Evolutionary conservation across 2,797 vertebrate genomes (phyloP).

Genomic region (Falco berigora): DNA sequence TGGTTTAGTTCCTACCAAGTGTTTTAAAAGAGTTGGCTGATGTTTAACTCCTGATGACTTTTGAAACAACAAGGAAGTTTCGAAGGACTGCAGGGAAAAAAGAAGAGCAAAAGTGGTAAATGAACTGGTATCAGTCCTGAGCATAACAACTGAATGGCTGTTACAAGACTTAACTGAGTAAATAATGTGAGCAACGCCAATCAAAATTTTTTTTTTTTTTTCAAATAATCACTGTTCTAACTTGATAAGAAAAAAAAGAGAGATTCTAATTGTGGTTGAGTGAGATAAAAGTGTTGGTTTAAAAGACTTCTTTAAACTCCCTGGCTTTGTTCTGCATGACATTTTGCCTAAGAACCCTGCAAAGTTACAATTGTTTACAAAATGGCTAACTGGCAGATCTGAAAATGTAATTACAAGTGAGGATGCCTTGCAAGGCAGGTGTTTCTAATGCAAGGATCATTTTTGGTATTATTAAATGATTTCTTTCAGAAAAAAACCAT

Average conservation of each 20-base stretch:
- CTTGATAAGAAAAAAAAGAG: neutral
- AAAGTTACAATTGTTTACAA: neutral
- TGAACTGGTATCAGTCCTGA: neutral
- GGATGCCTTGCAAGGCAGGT: neutral
- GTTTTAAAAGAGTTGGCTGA: neutral
- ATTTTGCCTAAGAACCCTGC: neutral
- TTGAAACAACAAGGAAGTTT: neutral
- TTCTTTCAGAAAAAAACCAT: neutral
- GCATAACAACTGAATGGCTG: neutral
- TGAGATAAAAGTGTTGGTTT: neutral
- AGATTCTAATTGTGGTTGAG: neutral
- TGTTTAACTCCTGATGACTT: conserved; percentile 5
- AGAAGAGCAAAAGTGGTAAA: neutral
- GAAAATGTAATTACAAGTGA: neutral
- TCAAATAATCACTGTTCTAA: neutral
- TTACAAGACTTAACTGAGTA: neutral
- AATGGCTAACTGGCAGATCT: neutral
- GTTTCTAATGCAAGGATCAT: neutral
- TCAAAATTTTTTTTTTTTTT: too few species aligned
- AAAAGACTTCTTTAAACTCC: neutral
- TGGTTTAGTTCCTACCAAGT: conserved; percentile 22
- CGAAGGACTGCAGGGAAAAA: neutral
- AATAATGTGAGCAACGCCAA: neutral
- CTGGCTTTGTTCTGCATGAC: neutral
- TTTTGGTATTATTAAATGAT: neutral